Percentiles rank a stretch among this genome's conserved stretches.
Evolutionary conservation across 2,888 invertebrate species (phyloP).

Genomic region (Leucoma salicis): DNA sequence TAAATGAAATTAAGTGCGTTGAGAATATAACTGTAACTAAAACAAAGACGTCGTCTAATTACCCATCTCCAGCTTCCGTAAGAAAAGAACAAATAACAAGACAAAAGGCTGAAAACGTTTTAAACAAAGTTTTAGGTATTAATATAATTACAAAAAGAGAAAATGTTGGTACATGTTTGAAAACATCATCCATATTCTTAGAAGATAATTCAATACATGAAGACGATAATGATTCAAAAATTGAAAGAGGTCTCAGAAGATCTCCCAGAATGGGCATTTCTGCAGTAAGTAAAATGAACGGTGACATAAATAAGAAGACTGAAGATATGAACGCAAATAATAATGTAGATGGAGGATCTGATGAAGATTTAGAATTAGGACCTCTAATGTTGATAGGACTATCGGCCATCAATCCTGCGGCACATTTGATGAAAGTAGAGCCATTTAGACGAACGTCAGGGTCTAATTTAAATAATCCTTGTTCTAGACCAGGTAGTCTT

Average conservation of each 20-base stretch:
- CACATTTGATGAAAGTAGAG: slow-evolving; percentile 82
- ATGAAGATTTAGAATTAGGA: slow-evolving; percentile 84
- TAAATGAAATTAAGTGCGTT: slow-evolving; percentile 76
- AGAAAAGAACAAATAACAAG: slow-evolving; percentile 72
- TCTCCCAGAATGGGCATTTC: slow-evolving; percentile 76
- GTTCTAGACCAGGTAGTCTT: slow-evolving; percentile 75
- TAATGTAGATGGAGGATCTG: slow-evolving; percentile 60
- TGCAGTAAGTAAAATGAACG: slow-evolving; percentile 75
- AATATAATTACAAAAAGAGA: slow-evolving; percentile 73
- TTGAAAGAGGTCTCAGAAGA: slow-evolving; percentile 67
- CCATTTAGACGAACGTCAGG: slow-evolving; percentile 71
- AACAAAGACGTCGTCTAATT: slow-evolving; percentile 54
- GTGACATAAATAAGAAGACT: slow-evolving; percentile 72
- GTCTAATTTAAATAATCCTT: slow-evolving; percentile 48
- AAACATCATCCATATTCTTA: slow-evolving; percentile 72
- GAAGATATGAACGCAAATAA: slow-evolving; percentile 65
- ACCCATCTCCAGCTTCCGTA: slow-evolving; percentile 61
- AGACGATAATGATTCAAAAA: slow-evolving; percentile 67
- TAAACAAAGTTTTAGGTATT: slow-evolving; percentile 76
- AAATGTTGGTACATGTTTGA: slow-evolving; percentile 67
- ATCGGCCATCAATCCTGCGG: slow-evolving; percentile 83
- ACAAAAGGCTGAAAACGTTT: slow-evolving; percentile 74
- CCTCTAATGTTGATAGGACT: slow-evolving; percentile 86
- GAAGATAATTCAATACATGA: slow-evolving; percentile 70
- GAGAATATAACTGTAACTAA: slow-evolving; percentile 75